phyloP scores from a whole-genome alignment of 2,888 invertebrate species.

The Rhorus exstirpatorius region DNA sequence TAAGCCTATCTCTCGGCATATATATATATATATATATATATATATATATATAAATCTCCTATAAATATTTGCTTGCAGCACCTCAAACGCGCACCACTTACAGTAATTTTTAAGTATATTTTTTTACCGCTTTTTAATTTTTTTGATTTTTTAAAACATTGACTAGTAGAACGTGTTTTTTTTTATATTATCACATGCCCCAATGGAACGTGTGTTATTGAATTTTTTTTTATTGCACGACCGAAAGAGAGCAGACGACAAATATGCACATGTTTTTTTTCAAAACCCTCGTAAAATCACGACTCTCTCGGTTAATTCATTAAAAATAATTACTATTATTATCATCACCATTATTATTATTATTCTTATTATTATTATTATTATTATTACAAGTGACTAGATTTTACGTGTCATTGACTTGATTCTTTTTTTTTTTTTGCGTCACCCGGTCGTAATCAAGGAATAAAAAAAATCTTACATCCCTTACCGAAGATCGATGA shows the following conservation, averaged over 20 bases:
- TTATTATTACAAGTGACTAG: conserved; percentile 35
- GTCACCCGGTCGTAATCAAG: conserved; percentile 13
- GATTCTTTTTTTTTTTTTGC: conserved; percentile 28
- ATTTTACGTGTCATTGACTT: conserved; percentile 47
- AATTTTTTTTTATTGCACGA: neutral
- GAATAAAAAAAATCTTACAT: neutral
- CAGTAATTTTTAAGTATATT: neutral
- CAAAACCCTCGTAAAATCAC: neutral
- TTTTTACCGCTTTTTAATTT: neutral
- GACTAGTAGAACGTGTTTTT: conserved; percentile 8
- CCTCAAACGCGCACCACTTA: neutral
- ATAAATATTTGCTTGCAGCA: no score
- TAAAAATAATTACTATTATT: neutral
- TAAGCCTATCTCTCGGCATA: no score
- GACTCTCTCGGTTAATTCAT: neutral
- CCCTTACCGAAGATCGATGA: no score
- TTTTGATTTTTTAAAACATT: conserved; percentile 6
- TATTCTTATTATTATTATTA: conserved; percentile 23
- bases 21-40: no score
- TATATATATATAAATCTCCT: no score
- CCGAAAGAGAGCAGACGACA: neutral
- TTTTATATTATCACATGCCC: no score
- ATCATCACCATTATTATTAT: neutral
- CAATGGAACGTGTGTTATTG: conserved; percentile 10
- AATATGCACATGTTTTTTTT: neutral